Percentiles rank a stretch among this genome's conserved stretches.
Conservation (phyloP, 2,113 vertebrate genomes). For the Loxodonta africana region DNA sequence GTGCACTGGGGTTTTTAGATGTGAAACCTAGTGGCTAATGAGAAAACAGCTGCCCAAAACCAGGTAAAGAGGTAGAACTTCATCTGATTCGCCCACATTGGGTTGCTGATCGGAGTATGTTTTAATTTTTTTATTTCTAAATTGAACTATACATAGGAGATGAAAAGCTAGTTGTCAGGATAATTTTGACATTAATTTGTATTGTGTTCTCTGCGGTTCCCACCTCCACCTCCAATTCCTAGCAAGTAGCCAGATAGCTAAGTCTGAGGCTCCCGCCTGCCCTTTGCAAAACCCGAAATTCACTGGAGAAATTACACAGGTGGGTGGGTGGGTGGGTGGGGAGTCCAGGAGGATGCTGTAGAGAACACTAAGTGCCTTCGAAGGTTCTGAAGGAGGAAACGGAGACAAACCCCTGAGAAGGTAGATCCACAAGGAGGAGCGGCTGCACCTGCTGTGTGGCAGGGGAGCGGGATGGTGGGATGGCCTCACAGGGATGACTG, state of each 20-base stretch:
- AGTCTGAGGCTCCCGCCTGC: not conserved
- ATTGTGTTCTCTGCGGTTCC: not conserved
- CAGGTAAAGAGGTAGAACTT: not conserved
- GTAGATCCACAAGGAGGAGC: not conserved
- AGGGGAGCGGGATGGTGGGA: not conserved
- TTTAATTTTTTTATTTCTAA: constrained; percentile 2
- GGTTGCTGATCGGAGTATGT: not conserved
- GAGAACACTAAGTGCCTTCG: too few species aligned
- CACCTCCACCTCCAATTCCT: not conserved
- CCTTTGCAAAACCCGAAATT: constrained; percentile 1
- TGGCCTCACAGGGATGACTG: not conserved
- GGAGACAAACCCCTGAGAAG: not conserved
- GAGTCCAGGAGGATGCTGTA: not conserved
- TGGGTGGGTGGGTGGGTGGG: not conserved
- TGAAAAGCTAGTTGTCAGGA: not conserved
- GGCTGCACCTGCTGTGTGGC: not conserved
- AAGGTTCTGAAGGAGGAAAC: not conserved
- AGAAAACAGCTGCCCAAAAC: constrained; percentile 1
- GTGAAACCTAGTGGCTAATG: not conserved
- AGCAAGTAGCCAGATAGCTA: not conserved
- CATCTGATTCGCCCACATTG: not conserved
- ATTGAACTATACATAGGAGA: not conserved
- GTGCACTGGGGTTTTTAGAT: not conserved
- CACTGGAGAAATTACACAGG: not conserved
- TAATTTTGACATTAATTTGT: not conserved